Conservation (phyloP, 2,888 invertebrate species). For the Cactoblastis cactorum region DNA sequence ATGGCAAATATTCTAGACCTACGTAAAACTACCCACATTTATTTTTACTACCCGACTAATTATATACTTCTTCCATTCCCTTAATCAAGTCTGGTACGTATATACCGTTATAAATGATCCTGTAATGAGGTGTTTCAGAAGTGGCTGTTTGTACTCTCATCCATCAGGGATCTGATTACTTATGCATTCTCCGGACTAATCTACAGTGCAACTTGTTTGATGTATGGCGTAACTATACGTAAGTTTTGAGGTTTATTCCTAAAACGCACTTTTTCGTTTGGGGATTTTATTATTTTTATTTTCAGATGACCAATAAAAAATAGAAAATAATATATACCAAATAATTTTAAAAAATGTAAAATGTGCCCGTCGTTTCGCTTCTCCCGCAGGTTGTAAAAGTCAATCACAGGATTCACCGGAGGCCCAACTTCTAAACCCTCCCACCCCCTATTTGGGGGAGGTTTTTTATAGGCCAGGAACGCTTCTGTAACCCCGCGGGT, state of each 20-base stretch:
- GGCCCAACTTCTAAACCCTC: no score
- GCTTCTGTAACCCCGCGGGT: no score
- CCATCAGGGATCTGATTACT: constrained; percentile 23
- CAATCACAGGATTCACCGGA: no score
- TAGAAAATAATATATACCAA: no score
- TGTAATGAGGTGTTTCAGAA: constrained; percentile 12
- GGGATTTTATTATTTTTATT: neutral
- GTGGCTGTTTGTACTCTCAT: constrained; percentile 17
- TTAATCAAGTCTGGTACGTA: neutral
- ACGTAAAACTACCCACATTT: no score
- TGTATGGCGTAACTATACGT: constrained; percentile 15
- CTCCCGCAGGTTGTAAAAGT: no score
- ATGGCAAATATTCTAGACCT: no score
- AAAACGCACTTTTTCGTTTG: neutral
- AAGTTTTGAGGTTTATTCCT: neutral
- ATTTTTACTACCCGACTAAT: neutral
- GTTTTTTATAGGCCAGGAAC: no score
- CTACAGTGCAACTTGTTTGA: constrained; percentile 19
- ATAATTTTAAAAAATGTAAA: no score
- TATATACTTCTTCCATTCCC: neutral
- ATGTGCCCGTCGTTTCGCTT: no score
- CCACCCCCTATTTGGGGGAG: no score
- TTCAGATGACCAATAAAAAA: neutral
- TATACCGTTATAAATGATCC: constrained; percentile 3
- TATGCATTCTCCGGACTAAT: constrained; percentile 24